Conservation (phyloP, 2,113 vertebrate species). For the Epinephelus cyanopodus region DNA sequence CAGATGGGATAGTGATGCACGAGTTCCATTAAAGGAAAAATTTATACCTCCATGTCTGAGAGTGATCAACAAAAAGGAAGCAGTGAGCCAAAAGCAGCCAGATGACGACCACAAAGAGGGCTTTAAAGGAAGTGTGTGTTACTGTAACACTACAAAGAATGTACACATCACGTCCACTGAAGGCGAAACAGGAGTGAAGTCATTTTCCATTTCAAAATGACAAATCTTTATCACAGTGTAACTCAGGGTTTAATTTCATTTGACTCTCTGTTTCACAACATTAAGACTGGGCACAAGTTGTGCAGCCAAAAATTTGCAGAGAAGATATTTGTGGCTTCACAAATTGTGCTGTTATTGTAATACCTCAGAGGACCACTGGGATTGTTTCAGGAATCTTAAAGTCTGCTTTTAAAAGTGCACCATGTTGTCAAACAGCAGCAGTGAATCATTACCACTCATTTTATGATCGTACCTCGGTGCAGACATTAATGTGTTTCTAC, state of each 20-base stretch:
- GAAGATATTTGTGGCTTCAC: not conserved
- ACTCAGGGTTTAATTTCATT: slow-evolving; percentile 8
- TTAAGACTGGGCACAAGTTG: not conserved
- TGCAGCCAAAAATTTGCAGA: not conserved
- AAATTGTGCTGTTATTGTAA: slow-evolving; percentile 8
- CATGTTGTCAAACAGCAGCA: not conserved
- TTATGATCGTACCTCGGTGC: not conserved
- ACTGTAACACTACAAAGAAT: slow-evolving; percentile 13
- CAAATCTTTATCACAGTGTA: not conserved
- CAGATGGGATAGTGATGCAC: not conserved
- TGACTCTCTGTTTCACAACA: not conserved
- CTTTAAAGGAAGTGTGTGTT: slow-evolving; percentile 14
- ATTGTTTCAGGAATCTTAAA: not conserved
- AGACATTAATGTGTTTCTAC: not conserved
- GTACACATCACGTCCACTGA: not conserved
- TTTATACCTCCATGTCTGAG: not conserved
- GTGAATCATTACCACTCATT: not conserved
- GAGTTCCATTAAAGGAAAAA: slow-evolving; percentile 29
- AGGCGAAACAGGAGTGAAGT: not conserved
- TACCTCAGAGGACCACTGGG: slow-evolving; percentile 23
- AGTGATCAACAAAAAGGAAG: not conserved
- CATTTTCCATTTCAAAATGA: slow-evolving; percentile 34
- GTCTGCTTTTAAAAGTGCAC: not conserved
- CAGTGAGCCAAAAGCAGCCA: not conserved
- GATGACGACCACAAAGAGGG: slow-evolving; percentile 2